Evolutionary conservation across 2,888 invertebrate genomes (phyloP), one percentile per base, ranked within the genome.

Genomic region (Acanthosepion lycidas): DNA sequence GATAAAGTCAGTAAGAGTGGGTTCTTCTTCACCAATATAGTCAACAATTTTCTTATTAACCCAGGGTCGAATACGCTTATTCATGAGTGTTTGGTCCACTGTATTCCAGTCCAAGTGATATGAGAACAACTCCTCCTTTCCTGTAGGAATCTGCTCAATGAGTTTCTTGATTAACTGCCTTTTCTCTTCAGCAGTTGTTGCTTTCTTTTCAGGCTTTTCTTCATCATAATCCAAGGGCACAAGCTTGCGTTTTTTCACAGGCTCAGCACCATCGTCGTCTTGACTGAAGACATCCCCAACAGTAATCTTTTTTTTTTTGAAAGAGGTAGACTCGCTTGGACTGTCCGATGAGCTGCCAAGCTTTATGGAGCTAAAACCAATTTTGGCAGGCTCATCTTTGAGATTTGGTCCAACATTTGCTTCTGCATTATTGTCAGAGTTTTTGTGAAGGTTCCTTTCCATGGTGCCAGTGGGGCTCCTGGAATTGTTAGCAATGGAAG

Each of bases 11-110:
- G 99, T 99, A 94, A 99, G 98, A 28, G 99, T 99, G 64, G 99
- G 99, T 97, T 99, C 99, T 42, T 99, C 99, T 98, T 99, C 99
- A 91, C 99, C 99, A 97, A 99, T 99, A 98, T 99, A 99, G 98
- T 99, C 99, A 95, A 99, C 98, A 95, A 99, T 99, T 98, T 99
- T 99, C 98, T 99, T 99, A 98, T 99, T 99, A 96, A 99, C 99
- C 99, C 99, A 99, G 93, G 99, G 99, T 95, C 99, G 98, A 97
- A 99, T 99, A 97, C 99, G 98, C 97, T 98, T 98, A 97, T 99
- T 99, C 99, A 99, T 99, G 96, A 98, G 98, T 98, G 98, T 98
- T 98, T 97, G 98, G 97, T 98, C 98, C 92, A 98, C 98, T 96
- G 99, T 98, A 95, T 98, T 98, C 98, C 99, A 99, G 97, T 99